Evolutionary conservation across 2,113 vertebrate species (phyloP), one percentile per base, ranked within the genome.

Genomic region (Dryoscopus gambensis): DNA sequence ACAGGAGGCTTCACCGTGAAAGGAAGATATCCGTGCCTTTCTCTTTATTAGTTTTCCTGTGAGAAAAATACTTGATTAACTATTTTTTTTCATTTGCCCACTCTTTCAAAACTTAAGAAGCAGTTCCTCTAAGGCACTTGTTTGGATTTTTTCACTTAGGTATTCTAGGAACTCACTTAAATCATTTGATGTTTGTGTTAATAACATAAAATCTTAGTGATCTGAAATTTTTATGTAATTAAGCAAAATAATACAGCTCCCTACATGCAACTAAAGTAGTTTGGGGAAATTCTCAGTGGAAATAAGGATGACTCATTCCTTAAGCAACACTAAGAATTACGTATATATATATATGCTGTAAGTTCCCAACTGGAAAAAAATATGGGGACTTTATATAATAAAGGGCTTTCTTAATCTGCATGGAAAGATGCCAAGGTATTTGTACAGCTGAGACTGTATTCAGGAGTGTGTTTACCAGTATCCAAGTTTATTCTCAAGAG

Each of bases 171-270:
- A 95, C 67, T 89, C 25, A 2, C 84, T 91, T 92, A 94, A 96
- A 89, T 91, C 78, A 85, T 93, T 96, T 95, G 78, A 87, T 49
- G 14, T 93, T 85, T 92, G 50, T 68, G 85, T 80, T 96, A 93
- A 95, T 81, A 94, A 59, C 42, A 68, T 81, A 93, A 95, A 92
- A 92, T 90, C 88, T 75, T 78, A 80, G 68, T 71, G 90, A 93
- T 92, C 68, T 87, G 71, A 92, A 94, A 94, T 89, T 73, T 94
- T 95, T 88, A 92, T 92, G 71, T 68, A 96, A 94, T 95, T 96
- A 93, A 87, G 93, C 85, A 94, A 93, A 97, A 92, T 89, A 96
- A 96, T 86, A 89, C 69, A 84, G 68, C 56, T 97, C 92, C 60
- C 90, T 92, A 78, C 76, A 88, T 87, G 69, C 73, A 95, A 89